Conservation (phyloP, 2,888 invertebrate genomes). For the Lepidochrysops patricia region DNA sequence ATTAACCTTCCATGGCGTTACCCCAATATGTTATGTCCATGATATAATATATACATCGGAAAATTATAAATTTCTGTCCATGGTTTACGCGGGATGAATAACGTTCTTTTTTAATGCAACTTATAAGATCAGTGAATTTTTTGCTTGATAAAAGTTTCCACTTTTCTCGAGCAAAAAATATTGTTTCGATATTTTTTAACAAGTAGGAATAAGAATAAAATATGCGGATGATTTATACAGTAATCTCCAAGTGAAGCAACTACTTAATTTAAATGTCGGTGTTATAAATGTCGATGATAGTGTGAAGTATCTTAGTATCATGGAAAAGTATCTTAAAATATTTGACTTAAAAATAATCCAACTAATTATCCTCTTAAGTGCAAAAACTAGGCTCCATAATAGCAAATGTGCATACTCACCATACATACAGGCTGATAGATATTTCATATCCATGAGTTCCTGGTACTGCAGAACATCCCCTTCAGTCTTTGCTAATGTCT, state of each 20-base stretch:
- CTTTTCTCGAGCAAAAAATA: too few relatives aligned
- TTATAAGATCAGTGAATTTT: not conserved
- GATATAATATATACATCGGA: not conserved
- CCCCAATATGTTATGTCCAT: not conserved
- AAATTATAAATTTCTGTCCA: conserved; percentile 2
- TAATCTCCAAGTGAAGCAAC: too few relatives aligned
- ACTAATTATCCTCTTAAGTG: not conserved
- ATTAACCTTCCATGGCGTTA: not conserved
- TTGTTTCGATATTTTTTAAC: too few relatives aligned
- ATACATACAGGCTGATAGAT: conserved; percentile 44
- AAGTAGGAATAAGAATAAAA: too few relatives aligned
- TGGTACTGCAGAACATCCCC: conserved; percentile 48
- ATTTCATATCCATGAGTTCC: conserved; percentile 46
- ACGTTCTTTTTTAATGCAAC: not conserved
- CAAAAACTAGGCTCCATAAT: not conserved
- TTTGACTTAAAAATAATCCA: too few relatives aligned
- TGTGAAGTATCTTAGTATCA: too few relatives aligned
- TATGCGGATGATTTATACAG: too few relatives aligned
- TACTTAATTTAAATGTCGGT: too few relatives aligned
- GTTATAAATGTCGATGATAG: too few relatives aligned
- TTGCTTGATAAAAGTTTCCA: not conserved
- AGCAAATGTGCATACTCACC: too few relatives aligned
- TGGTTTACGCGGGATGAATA: not conserved
- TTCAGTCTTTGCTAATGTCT: conserved; percentile 35
- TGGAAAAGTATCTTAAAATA: too few relatives aligned